phyloP scores from a whole-genome alignment of 2,113 vertebrate genomes.

The Micronycteris hirsuta region DNA sequence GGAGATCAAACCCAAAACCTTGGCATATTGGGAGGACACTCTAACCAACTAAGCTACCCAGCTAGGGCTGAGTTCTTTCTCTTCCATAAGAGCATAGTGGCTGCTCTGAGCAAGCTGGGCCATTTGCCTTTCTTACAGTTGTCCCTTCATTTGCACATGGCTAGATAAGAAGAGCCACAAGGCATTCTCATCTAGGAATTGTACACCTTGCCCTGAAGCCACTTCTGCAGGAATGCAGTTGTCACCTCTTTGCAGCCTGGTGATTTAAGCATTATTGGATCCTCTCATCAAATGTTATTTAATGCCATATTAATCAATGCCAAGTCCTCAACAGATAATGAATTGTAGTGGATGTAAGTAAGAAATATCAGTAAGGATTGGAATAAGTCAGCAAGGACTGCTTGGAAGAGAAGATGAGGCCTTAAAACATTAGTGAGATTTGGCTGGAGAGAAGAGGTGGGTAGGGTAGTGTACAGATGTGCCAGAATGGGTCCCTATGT shows the following conservation, averaged over 20 bases:
- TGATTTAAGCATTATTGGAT: not conserved
- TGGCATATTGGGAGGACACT: too few relatives aligned
- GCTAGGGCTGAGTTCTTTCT: not conserved
- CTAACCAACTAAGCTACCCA: too few relatives aligned
- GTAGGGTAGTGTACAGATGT: not conserved
- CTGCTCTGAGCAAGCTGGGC: not conserved
- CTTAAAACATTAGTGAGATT: not conserved
- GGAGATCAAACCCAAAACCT: too few relatives aligned
- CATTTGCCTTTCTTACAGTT: not conserved
- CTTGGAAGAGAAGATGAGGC: not conserved
- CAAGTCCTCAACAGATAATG: constrained; percentile 4
- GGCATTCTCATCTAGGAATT: not conserved
- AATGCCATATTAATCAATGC: not conserved
- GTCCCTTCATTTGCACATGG: not conserved
- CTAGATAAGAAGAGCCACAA: not conserved
- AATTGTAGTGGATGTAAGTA: not conserved
- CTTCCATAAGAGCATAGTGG: not conserved
- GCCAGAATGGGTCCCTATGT: not conserved
- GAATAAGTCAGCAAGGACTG: constrained; percentile 3
- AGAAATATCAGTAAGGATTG: constrained; percentile 15
- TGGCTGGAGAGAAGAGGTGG: not conserved
- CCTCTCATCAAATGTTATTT: not conserved
- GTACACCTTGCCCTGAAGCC: not conserved
- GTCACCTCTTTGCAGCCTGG: not conserved
- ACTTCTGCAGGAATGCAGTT: not conserved